A percentile compares a stretch with the other conserved stretches of the same genome.
phyloP scores from a whole-genome alignment of 2,113 vertebrate species.

The Tonatia bakeri region DNA sequence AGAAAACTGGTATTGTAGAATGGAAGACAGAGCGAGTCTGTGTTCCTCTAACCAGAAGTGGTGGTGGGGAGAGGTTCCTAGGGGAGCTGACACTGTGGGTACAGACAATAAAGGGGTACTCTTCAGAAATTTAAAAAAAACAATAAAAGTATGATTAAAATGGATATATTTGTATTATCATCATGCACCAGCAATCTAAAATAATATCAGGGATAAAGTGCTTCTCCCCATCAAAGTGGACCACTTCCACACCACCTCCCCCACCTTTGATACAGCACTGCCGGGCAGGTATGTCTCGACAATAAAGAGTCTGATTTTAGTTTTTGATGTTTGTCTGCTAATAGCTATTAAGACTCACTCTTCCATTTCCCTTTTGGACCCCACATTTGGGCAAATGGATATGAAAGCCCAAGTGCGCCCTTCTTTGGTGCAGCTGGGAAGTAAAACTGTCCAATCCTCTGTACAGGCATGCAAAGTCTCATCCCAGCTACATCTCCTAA shows the following conservation, averaged over 20 bases:
- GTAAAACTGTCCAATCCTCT: background rate
- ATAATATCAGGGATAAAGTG: background rate
- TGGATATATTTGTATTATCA: background rate
- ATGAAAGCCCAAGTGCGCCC: background rate
- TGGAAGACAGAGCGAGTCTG: background rate
- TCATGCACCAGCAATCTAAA: background rate
- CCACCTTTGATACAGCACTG: background rate
- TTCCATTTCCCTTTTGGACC: background rate
- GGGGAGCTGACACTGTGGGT: background rate
- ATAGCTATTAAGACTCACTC: background rate
- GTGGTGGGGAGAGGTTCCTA: background rate
- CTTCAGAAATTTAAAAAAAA: background rate
- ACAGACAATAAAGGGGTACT: background rate
- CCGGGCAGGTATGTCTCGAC: background rate
- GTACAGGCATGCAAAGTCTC: background rate
- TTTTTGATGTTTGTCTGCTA: background rate
- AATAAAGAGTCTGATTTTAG: background rate
- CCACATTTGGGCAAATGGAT: background rate
- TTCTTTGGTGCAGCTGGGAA: background rate
- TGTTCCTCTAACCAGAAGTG: background rate
- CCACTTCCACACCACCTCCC: background rate
- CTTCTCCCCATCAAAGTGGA: background rate
- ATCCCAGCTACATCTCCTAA: background rate
- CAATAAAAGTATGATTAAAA: background rate
- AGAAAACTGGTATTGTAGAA: background rate